phyloP scores from a whole-genome alignment of 2,888 invertebrate genomes.

The Griposia aprilina region DNA sequence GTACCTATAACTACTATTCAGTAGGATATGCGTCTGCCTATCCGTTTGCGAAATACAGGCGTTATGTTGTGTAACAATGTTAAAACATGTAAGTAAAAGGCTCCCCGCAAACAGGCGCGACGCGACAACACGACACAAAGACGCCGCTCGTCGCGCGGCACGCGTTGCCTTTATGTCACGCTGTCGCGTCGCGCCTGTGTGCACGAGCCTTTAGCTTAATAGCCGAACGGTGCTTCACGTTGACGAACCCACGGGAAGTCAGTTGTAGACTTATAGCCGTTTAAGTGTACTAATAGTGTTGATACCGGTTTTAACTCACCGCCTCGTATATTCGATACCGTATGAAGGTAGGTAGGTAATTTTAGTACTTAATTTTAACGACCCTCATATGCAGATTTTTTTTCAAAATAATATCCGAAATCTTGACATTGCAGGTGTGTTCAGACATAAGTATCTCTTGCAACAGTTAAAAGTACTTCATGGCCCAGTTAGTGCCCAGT shows the following conservation, averaged over 20 bases:
- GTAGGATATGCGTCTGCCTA: too few species aligned
- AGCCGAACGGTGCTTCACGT: neutral
- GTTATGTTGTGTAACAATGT: too few species aligned
- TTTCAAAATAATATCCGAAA: neutral
- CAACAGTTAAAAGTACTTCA: neutral
- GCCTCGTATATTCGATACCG: neutral
- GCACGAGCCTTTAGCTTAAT: too few species aligned
- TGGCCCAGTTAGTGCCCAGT: neutral
- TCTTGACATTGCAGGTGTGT: neutral
- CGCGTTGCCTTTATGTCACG: too few species aligned
- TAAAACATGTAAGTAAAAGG: too few species aligned
- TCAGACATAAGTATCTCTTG: neutral
- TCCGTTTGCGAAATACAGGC: too few species aligned
- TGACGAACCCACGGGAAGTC: constrained; percentile 1
- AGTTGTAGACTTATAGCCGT: constrained; percentile 6
- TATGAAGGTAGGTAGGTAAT: neutral
- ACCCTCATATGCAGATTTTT: too few species aligned
- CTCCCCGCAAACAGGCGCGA: too few species aligned
- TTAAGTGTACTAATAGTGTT: neutral
- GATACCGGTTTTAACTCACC: constrained; percentile 10
- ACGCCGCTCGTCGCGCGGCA: too few species aligned
- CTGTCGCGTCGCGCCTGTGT: too few species aligned
- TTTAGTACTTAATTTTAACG: neutral
- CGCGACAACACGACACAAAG: too few species aligned
- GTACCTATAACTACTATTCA: neutral